Evolutionary conservation across 2,113 vertebrate genomes (phyloP), one percentile per base, ranked within the genome.

Genomic region (Toxostoma redivivum): DNA sequence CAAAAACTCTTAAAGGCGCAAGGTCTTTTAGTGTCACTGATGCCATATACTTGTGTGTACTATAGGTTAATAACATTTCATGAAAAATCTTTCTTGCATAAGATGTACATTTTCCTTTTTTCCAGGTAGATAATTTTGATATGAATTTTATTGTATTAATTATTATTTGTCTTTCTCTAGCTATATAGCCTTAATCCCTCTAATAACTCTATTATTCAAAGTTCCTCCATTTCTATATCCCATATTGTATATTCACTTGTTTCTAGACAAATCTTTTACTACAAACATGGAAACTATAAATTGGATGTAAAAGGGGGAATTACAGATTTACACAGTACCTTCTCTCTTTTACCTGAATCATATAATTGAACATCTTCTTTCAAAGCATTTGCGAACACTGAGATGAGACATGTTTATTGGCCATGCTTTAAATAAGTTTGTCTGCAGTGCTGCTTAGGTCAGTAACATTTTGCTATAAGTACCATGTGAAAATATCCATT

Each of bases 201-300:
- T 64, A 51, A n/a, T 10, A 6, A 2, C 4, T 0, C 5, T 13
- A 19, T 40, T 71, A 64, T n/a, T 2, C 70, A 27, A 70, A 78
- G 16, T n/a, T 91, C 12, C 45, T 81, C 35, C 28, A 17, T 13
- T 74, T 78, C 56, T 50, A 2, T n/a, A 45, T 17, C 5, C 1
- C 12, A 9, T 35, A 16, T 42, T 47, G 6, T 11, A 7, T 40
- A 9, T 22, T 62, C 5, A 1, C 27, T 67, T 51, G 17, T 60
- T 67, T 76, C 40, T 27, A 44, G 12, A 13, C 6, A 56, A 84
- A 60, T 5, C 18, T 44, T 60, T 62, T 64, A 2, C 30, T 57
- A 60, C 3, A 31, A 30, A 35, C 4, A 37, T 33, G 37, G 5
- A 86, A 78, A 33, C 0, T 10, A 47, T 5, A 14, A 74, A 70